Evolutionary conservation across 2,888 invertebrate genomes (phyloP), one percentile per base, ranked within the genome.

Genomic region (Diploptera punctata): DNA sequence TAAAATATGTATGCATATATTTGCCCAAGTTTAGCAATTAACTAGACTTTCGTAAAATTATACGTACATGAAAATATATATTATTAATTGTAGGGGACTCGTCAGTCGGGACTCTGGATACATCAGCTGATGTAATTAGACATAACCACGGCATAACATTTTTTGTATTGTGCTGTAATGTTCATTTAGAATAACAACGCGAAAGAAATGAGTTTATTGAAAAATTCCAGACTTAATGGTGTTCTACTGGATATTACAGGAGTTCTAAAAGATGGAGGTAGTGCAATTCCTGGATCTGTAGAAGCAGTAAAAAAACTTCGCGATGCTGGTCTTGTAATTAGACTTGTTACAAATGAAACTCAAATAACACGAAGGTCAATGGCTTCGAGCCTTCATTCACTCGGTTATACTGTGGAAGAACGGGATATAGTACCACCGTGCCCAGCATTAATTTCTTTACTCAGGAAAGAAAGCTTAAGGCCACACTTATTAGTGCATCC

Each of bases 321-420:
- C 61, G 76, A 76, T 3, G 77, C 80, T 43, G 81, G 81, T 3
- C 71, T 85, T 24, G 82, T 83, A 10, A 78, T 85, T 9, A 80
- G 86, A 43, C 83, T 88, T 74, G 83, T 87, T 71, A 87, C 86
- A 47, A 88, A 88, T 80, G 87, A 87, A 76, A 85, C 85, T 16
- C 83, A 84, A 57, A 79, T 80, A 13, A 84, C 86, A 5, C 79
- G 83, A 24, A 76, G 76, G 61, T 75, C 77, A 7, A 77, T 88
- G 1, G 80, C 82, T 2, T 76, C 79, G 3, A 84, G 83, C 73
- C 79, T 88, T 9, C 75, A 77, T 2, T 73, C 78, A 13, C 77
- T 87, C 38, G 87, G 87, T 0, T 87, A 84, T 79, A 76, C 79
- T 10, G 75, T 87, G 4, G 74, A 77, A 1, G 78, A 78, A 24